Percentiles rank a stretch among this genome's conserved stretches.
Conservation (phyloP, 2,888 invertebrate genomes). For the Bombyx huttoni region DNA sequence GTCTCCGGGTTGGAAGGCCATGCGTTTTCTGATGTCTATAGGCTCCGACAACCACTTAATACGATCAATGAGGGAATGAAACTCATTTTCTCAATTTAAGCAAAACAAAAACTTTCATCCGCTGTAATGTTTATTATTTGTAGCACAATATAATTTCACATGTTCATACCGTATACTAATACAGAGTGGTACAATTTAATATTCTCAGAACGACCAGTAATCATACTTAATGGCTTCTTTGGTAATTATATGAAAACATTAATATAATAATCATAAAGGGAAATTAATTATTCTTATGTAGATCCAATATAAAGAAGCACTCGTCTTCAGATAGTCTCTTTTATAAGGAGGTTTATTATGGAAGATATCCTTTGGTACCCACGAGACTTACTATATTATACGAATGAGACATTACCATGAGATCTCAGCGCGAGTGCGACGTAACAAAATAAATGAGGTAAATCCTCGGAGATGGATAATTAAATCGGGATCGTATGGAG, state of each 20-base stretch:
- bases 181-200: neutral
- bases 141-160: too few relatives aligned
- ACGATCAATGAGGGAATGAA: too few relatives aligned
- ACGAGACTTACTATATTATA: slow-evolving; percentile 42
- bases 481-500: slow-evolving; percentile 34
- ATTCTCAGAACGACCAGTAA: neutral
- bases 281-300: neutral
- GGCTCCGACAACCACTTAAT: too few relatives aligned
- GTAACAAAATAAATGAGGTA: slow-evolving; percentile 36
- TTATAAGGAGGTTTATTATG: neutral
- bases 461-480: slow-evolving; percentile 32
- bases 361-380: slow-evolving; percentile 11
- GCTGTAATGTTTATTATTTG: too few relatives aligned
- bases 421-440: slow-evolving; percentile 24
- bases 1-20: too few relatives aligned
- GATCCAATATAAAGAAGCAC: neutral
- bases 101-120: too few relatives aligned
- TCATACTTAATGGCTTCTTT: neutral
- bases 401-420: slow-evolving; percentile 30
- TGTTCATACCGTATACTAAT: too few relatives aligned
- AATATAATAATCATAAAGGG: neutral
- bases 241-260: neutral
- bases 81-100: too few relatives aligned
- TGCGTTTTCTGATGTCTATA: too few relatives aligned
- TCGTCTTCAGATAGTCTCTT: neutral